A percentile compares a stretch with the other conserved stretches of the same genome.
Evolutionary conservation across 2,113 vertebrate genomes (phyloP).

Genomic region (Candoia aspera): DNA sequence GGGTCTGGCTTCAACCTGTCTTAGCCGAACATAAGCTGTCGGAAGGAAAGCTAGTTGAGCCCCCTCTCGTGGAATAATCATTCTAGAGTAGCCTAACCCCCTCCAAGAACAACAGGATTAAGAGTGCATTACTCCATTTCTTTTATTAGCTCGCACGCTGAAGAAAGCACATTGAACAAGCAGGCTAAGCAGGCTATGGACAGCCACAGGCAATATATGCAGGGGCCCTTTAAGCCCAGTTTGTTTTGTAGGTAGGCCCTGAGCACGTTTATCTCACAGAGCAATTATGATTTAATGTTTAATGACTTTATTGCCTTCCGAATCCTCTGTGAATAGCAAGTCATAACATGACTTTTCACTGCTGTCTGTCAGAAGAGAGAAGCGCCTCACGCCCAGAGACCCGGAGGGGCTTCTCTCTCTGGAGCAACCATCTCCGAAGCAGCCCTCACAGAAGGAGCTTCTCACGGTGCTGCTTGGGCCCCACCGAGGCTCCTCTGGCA

Average conservation of each 20-base stretch:
- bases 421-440: not conserved
- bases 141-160: not conserved
- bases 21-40: not conserved
- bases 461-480: slow-evolving; percentile 1
- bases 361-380: slow-evolving; percentile 11
- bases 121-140: not conserved
- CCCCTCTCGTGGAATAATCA: not conserved
- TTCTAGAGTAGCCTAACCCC: not conserved
- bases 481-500: not conserved
- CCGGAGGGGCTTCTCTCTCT: not conserved
- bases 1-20: not conserved
- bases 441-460: rapidly evolving
- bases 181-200: not conserved
- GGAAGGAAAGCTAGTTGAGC: not conserved
- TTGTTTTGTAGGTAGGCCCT: not conserved
- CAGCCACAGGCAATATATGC: not conserved
- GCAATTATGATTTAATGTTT: slow-evolving; percentile 60
- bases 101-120: not conserved
- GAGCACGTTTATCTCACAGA: not conserved
- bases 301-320: slow-evolving; percentile 75
- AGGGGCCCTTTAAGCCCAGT: not conserved
- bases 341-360: not conserved
- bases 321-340: slow-evolving; percentile 77
- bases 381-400: not conserved
- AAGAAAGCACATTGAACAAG: not conserved